phyloP scores from a whole-genome alignment of 53 echinoderm and acorn worm species.

The Henricia sp. region DNA sequence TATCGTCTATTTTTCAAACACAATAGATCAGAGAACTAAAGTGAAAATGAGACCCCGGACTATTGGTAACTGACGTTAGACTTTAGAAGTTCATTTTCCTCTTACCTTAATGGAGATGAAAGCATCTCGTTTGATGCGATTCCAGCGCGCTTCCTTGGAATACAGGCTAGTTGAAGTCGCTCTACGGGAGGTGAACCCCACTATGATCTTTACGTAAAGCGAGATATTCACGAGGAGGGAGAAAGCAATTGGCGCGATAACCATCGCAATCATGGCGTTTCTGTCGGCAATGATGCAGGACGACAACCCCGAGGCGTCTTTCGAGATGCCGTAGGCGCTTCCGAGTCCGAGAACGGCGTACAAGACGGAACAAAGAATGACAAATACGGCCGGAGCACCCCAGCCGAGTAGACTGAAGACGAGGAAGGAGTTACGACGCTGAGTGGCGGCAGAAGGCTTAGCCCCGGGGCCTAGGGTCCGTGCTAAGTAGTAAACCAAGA shows the following conservation, averaged over 20 bases:
- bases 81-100: no score
- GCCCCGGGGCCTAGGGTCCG: conserved; percentile 66
- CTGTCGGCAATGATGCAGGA: conserved; percentile 47
- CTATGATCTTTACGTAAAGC: conserved; percentile 68
- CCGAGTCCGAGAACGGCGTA: conserved; percentile 19
- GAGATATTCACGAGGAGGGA: conserved; percentile 63
- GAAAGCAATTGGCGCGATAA: conserved; percentile 60
- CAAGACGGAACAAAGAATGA: conserved; percentile 37
- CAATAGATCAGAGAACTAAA: no score
- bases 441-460: conserved; percentile 8
- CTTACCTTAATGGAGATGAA: conserved; percentile 74
- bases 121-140: conserved; percentile 48
- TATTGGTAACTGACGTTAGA: no score
- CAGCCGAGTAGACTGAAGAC: conserved; percentile 72
- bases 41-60: no score
- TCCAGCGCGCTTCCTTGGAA: conserved; percentile 39
- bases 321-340: conserved; percentile 58
- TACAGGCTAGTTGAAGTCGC: conserved; percentile 31
- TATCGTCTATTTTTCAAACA: no score
- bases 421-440: conserved; percentile 59
- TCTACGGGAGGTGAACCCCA: conserved; percentile 66
- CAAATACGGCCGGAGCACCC: conserved; percentile 66
- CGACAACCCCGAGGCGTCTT: conserved; percentile 14
- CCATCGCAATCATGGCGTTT: conserved; percentile 40
- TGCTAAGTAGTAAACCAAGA: conserved; percentile 69